Evolutionary conservation across 2,113 vertebrate genomes (phyloP).

Genomic region (Hyperoodon ampullatus): DNA sequence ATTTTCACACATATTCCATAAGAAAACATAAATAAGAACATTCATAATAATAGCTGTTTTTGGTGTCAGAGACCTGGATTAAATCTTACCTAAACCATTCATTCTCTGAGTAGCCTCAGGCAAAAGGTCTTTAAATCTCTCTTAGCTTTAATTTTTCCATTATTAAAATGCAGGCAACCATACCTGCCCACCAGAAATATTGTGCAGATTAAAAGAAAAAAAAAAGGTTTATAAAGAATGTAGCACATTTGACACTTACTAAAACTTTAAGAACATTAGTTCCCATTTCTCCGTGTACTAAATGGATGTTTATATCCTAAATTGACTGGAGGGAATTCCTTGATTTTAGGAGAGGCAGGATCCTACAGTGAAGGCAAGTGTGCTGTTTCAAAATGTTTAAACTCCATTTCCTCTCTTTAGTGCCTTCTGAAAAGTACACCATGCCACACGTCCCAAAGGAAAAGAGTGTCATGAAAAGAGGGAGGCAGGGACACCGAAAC

Average conservation of each 20-base stretch:
- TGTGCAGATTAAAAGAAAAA: not conserved
- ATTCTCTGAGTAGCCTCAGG: not conserved
- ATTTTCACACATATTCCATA: not conserved
- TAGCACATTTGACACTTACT: not conserved
- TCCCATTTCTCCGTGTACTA: not conserved
- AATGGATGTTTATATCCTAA: not conserved
- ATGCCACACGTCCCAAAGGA: not conserved
- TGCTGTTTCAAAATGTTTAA: not conserved
- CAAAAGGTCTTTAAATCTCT: not conserved
- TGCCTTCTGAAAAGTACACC: not conserved
- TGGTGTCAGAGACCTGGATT: not conserved
- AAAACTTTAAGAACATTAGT: not conserved
- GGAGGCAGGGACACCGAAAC: too few relatives aligned
- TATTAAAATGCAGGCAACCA: not conserved
- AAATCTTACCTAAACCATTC: not conserved
- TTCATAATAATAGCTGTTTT: not conserved
- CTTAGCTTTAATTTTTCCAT: not conserved
- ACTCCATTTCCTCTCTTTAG: not conserved
- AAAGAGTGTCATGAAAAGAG: not conserved
- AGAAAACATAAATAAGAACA: not conserved
- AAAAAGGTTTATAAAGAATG: not conserved
- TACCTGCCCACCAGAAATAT: not conserved
- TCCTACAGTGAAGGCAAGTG: not conserved
- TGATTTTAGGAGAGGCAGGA: not conserved
- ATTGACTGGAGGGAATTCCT: not conserved